Base-by-base conservation (phyloP, 2,888 invertebrate species). In the Nemotelus nigrinus region DNA sequence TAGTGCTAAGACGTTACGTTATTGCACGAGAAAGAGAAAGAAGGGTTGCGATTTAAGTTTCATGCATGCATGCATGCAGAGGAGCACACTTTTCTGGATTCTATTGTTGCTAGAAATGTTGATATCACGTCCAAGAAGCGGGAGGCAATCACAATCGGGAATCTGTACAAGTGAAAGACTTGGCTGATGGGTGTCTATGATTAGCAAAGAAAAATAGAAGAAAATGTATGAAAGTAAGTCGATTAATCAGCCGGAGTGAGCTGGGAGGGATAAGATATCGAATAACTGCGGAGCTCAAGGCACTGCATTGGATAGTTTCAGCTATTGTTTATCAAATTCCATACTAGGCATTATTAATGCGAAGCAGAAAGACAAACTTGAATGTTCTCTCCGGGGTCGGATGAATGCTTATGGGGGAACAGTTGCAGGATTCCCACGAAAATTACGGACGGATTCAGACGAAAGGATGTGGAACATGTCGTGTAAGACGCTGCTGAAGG, bases 81-180 rank as follows among this genome's bases (percentile, higher is more conserved):
- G 4, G 60, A 2, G 43, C 8, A 78, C 79, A 79, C 78, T 79
- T 79, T 76, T 76, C 72, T 67, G 79, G 79, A 63, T 79, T 79
- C 79, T 47, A 41, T 41, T 25, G 25, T 55, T 7, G 50, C 8
- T 47, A 10, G 57, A 50, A 48, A 71, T 45, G n/a, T 44, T 65
- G 8, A n/a, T 43, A 45, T 44, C 68, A 2, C 44, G 71, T 57
- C 44, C 44, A 71, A 76, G 53, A 65, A 47, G 58, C 25, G 58
- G 5, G 2, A 10, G 25, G 57, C 64, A 79, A 77, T 78, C 77
- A 50, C 45, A 60, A 72, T 47, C 72, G 77, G 5, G 76, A 80
- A 80, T 77, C 80, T 70, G 65, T 78, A 79, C 71, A 80, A 80
- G 79, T 79, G 79, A 79, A 79, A 80, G 78, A 78, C 68, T 77